These are phyloP conservation scores for Acyrthosiphon pisum DNA, from an alignment of 1,140 invertebrate species.

Conservation along the genomic window DNA sequence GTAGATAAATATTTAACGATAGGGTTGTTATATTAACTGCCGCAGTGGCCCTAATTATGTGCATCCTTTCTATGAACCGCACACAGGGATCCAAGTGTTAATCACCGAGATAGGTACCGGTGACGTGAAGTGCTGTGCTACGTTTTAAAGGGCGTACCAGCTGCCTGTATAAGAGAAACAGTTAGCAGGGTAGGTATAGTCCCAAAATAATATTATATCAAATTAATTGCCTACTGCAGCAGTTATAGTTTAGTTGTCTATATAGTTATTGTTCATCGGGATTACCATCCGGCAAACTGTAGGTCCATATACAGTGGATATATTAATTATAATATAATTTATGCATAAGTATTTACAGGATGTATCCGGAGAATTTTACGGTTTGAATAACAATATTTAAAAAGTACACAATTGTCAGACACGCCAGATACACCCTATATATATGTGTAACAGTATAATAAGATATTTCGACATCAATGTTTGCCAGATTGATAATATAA, in stretches of 20 bases:
- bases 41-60: not conserved
- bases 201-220: not conserved
- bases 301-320: not conserved
- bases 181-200: not conserved
- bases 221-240: not conserved
- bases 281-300: not conserved
- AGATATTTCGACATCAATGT: not conserved
- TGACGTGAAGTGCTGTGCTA: not conserved
- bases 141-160: not conserved
- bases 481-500: not conserved
- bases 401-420: not conserved
- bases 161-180: not conserved
- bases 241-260: not conserved
- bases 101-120: not conserved
- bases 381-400: not conserved
- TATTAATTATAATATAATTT: not conserved
- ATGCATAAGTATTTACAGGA: not conserved
- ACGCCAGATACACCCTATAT: not conserved
- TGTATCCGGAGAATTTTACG: not conserved
- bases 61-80: not conserved
- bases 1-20: constrained; percentile 20
- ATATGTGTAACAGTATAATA: not conserved
- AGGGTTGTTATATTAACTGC: not conserved
- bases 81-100: not conserved
- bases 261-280: not conserved